Base-by-base conservation (phyloP, 1,140 invertebrate genomes). In the Drosophila santomea region DNA sequence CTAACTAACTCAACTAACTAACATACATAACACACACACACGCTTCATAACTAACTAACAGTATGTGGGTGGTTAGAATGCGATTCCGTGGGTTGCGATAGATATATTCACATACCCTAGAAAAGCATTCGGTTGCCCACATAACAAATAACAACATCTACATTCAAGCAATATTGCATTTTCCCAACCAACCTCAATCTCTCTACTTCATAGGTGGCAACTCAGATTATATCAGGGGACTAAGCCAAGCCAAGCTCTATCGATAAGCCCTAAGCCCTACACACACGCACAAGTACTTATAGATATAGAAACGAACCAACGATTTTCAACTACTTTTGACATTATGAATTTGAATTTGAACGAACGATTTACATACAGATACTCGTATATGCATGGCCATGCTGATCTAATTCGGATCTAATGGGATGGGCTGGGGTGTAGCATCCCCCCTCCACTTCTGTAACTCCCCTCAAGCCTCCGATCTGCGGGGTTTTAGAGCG, bases 1-100 rank as follows among this genome's bases (percentile, higher is more conserved):
- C 54, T 72, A 72, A 72, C 72, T 74, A 74, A 75, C 73, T 64
- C 47, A 75, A 56, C 60, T 64, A 74, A 45, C 59, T 74, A 63
- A 66, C 73, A 52, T 56, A 48, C 45, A 51, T 52, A 52, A 52
- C 51, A 51, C 73, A 52, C 15, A 75, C 73, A 75, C 71, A 75
- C 71, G 72, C 54, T 58, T 47, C 39, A 35, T 58, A 71, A 41
- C 44, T 58, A 72, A 71, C 68, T 71, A 72, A 50, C 52, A 72
- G 20, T 48, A 48, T 39, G 35, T 43, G 60, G 60, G 60, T n/a
- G 12, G 56, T 17, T 14, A 14, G 14, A 12, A 28, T 20, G n/a
- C 50, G 10, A 32, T 28, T 2, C 7, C 3, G 7, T 2, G 14
- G 4, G 14, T 1, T 35, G 7, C 14, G 43, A 4, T 14, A 28